Evolutionary conservation across 2,797 vertebrate species (phyloP).

Genomic region (Anableps anableps): DNA sequence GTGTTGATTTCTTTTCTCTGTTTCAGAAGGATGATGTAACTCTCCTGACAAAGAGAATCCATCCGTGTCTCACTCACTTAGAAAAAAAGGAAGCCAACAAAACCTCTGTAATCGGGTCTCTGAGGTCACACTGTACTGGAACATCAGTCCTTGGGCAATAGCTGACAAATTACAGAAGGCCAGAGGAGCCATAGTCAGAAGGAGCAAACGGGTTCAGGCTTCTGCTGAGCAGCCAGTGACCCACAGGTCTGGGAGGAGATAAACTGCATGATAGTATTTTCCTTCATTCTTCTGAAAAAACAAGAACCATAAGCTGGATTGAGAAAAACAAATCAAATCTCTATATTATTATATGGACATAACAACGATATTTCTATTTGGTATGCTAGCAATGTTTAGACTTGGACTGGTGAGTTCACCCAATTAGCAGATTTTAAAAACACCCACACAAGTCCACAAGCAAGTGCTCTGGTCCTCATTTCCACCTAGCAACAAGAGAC

Average conservation of each 20-base stretch:
- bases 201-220: constrained; percentile 10
- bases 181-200: constrained; percentile 16
- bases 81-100: constrained; percentile 24
- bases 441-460: constrained; percentile 63
- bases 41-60: constrained; percentile 12
- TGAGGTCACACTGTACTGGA: constrained; percentile 46
- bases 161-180: constrained; percentile 42
- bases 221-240: constrained; percentile 10
- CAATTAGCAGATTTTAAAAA: constrained; percentile 64
- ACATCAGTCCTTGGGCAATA: constrained; percentile 57
- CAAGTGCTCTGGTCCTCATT: constrained; percentile 57
- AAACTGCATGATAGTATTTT: background rate
- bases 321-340: background rate
- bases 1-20: background rate
- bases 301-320: background rate
- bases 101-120: constrained; percentile 41
- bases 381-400: constrained; percentile 18
- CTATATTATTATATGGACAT: constrained; percentile 1
- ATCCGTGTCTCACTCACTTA: constrained; percentile 31
- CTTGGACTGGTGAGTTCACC: constrained; percentile 34
- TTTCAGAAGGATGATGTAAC: background rate
- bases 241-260: constrained; percentile 19
- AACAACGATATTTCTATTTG: background rate
- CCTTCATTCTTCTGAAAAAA: constrained; percentile 6
- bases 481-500: constrained; percentile 71